Percentiles rank a stretch among this genome's conserved stretches.
phyloP scores from a whole-genome alignment of 2,797 vertebrate species.

The Gymnocypris eckloni region DNA sequence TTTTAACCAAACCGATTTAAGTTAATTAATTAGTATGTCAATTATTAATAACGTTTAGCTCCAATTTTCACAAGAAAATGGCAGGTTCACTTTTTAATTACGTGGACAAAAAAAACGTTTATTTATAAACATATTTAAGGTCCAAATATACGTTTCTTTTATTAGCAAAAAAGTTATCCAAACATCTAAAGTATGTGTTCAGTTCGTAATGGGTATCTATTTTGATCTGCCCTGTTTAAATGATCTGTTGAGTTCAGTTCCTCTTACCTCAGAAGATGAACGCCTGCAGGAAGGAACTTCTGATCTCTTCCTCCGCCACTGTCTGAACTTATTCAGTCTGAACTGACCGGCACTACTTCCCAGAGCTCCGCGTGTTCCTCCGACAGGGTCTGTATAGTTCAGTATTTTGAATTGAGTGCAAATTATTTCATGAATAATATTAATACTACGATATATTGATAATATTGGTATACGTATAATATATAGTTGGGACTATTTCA shows the following conservation, averaged over 20 bases:
- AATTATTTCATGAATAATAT: neutral
- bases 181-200: neutral
- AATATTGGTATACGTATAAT: neutral
- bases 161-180: neutral
- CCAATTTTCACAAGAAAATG: neutral
- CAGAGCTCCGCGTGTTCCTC: slow-evolving; percentile 54
- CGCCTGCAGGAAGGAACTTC: slow-evolving; percentile 71
- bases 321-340: slow-evolving; percentile 62
- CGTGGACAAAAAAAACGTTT: too few species aligned
- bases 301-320: slow-evolving; percentile 36
- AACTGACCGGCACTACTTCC: slow-evolving; percentile 78
- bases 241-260: neutral
- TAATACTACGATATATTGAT: neutral
- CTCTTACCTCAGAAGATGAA: slow-evolving; percentile 74
- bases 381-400: slow-evolving; percentile 1
- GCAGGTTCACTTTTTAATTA: neutral
- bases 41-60: neutral
- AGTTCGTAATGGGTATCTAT: neutral
- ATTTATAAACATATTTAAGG: neutral
- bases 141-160: neutral
- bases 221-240: neutral
- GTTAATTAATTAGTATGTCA: neutral
- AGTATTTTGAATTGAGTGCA: neutral
- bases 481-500: neutral
- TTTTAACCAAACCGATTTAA: neutral